Conservation (phyloP, 2,113 vertebrate genomes). For the Gadus macrocephalus region DNA sequence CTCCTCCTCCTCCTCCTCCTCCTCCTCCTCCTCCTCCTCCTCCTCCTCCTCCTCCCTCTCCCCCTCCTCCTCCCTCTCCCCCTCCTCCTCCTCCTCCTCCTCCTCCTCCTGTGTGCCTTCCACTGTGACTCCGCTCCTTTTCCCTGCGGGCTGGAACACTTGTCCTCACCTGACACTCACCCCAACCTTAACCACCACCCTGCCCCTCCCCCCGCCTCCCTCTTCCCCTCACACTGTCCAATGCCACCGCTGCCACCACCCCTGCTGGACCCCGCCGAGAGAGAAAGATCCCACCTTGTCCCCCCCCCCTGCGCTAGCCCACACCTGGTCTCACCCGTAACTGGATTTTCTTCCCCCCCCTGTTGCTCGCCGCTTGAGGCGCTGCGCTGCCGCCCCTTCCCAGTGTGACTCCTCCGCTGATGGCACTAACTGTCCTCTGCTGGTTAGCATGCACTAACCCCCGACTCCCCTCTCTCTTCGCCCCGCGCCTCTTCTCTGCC, state of each 20-base stretch:
- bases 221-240: too few relatives aligned
- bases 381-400: too few relatives aligned
- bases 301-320: background rate
- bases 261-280: background rate
- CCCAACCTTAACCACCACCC: background rate
- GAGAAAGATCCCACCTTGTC: background rate
- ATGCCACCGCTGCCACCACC: too few relatives aligned
- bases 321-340: background rate
- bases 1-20: slow-evolving; percentile 20
- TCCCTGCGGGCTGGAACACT: slow-evolving; percentile 28
- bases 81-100: slow-evolving; percentile 13
- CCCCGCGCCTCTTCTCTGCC: too few relatives aligned
- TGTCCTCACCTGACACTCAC: background rate
- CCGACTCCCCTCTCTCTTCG: too few relatives aligned
- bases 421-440: too few relatives aligned
- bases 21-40: slow-evolving; percentile 18
- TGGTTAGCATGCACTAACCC: too few relatives aligned
- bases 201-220: background rate
- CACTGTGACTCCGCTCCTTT: slow-evolving; percentile 42
- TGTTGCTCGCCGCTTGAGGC: too few relatives aligned
- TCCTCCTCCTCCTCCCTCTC: slow-evolving; percentile 37
- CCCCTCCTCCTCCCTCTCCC: slow-evolving; percentile 30
- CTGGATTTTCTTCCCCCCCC: slow-evolving; percentile 4
- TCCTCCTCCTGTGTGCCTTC: slow-evolving; percentile 61
- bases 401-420: too few relatives aligned